These are phyloP conservation scores for Drosophila truncata DNA, from an alignment of 1,140 invertebrate species.

Conservation along the genomic window DNA sequence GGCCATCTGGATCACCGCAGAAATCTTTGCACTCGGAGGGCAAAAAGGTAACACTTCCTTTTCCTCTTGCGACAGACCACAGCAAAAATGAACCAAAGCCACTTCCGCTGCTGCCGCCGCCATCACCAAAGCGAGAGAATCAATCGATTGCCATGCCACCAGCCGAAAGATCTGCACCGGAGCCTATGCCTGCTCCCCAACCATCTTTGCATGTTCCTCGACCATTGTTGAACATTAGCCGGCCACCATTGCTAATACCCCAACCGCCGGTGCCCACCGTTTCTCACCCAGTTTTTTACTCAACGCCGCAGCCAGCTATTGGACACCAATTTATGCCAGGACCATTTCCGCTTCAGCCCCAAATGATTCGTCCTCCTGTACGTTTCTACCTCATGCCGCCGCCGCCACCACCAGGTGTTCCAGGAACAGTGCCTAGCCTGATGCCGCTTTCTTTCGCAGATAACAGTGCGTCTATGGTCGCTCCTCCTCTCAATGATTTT, in stretches of 20 bases:
- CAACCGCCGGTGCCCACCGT: not conserved
- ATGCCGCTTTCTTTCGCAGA: not conserved
- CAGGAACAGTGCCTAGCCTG: not conserved
- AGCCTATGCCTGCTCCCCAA: not conserved
- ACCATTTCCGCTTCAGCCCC: not conserved
- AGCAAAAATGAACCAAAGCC: too few species aligned
- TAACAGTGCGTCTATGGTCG: not conserved
- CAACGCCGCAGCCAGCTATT: not conserved
- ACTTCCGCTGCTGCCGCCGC: not conserved
- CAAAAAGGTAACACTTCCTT: not conserved
- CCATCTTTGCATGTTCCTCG: not conserved
- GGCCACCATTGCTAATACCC: not conserved
- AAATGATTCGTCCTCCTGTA: not conserved
- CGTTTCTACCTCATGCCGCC: not conserved
- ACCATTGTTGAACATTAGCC: not conserved
- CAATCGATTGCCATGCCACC: not conserved
- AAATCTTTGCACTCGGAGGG: not conserved
- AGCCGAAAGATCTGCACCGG: too few species aligned
- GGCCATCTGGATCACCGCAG: too few species aligned
- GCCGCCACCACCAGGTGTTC: not conserved
- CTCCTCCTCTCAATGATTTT: not conserved
- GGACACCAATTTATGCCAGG: not conserved
- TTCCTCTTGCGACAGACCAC: not conserved
- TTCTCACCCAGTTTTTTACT: not conserved
- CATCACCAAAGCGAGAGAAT: not conserved